Base-by-base conservation (phyloP, 2,113 vertebrate genomes). In the Malurus elegans region DNA sequence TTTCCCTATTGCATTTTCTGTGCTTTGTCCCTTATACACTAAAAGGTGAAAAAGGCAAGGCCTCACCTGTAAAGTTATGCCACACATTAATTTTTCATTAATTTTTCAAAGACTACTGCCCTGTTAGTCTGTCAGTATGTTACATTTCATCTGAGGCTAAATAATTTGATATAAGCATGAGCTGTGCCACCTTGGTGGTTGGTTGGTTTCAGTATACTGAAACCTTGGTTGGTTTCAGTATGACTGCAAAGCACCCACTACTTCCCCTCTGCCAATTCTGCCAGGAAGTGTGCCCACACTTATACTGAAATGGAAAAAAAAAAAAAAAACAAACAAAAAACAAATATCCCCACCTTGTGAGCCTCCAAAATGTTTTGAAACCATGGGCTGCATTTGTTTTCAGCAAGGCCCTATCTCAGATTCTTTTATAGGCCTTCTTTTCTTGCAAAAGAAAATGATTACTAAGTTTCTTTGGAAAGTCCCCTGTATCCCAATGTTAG, bases 181-280 rank as follows among this genome's bases (percentile, higher is more conserved):
- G 16, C 31, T 50, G 12, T 66, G 58, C 16, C 78, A 85, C 5
- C 88, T 94, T n/a, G n/a, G n/a, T n/a, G n/a, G n/a, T n/a, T n/a
- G n/a, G 38, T 38, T 50, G 36, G 56, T 96, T 97, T 94, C 87
- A 61, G 21, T 69, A 85, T 89, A n/a, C n/a, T n/a, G n/a, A n/a
- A n/a, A n/a, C n/a, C n/a, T n/a, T n/a, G n/a, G 38, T 38, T 50
- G 36, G 56, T 96, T 97, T 94, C 87, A 61, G 21, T 69, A 85
- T 89, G 71, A 92, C 61, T 79, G 23, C 47, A 12, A 69, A 69
- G 69, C 14, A 88, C 75, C 75, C 74, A 92, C 74, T 61, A 60
- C 61, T 93, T 95, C 85, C 87, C 32, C 38, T 79, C 38, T 83
- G 66, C 38, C 48, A 69, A 19, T 18, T 47, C 29, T 57, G 81